phyloP scores from a whole-genome alignment of 1,140 invertebrate genomes.

The Sipha flava region DNA sequence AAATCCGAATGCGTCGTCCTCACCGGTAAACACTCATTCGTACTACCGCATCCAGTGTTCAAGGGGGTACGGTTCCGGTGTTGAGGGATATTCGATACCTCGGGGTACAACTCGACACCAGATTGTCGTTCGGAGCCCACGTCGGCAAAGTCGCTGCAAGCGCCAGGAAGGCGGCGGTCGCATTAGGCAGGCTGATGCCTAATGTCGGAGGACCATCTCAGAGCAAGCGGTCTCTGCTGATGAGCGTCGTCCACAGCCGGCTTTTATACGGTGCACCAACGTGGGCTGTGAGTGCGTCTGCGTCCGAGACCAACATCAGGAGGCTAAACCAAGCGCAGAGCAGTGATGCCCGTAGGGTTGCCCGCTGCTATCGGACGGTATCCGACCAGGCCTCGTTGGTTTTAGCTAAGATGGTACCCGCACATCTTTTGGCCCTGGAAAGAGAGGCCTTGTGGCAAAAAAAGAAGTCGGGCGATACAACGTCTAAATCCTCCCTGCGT shows the following conservation, averaged over 20 bases:
- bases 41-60: neutral
- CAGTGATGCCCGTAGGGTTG: no score
- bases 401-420: no score
- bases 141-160: neutral
- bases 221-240: neutral
- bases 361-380: no score
- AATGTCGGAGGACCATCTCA: neutral
- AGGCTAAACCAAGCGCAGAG: no score
- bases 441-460: no score
- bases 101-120: neutral
- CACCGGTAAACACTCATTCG: rapidly evolving
- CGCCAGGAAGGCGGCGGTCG: neutral
- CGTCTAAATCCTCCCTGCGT: no score
- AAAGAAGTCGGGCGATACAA: no score
- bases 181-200: neutral
- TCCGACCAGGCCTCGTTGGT: no score
- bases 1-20: neutral
- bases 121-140: neutral
- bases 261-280: neutral
- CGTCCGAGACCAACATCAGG: no score
- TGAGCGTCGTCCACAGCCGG: neutral
- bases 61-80: neutral
- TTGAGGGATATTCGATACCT: neutral
- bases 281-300: neutral
- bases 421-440: no score